These are phyloP conservation scores for Xylota segnis DNA, from an alignment of 2,888 invertebrate genomes.

Conservation along the genomic window DNA sequence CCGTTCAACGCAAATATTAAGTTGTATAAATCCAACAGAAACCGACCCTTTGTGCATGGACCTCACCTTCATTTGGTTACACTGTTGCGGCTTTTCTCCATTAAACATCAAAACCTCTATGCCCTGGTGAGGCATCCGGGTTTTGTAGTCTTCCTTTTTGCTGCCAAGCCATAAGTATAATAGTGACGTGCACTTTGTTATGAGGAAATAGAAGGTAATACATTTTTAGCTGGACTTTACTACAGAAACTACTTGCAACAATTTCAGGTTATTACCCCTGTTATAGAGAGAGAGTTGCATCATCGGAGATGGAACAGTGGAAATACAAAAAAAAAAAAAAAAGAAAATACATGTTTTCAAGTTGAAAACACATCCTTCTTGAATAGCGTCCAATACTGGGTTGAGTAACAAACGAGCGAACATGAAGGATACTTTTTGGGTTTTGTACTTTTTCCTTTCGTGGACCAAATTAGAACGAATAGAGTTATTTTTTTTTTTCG, in stretches of 20 bases:
- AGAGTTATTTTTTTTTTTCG: not conserved
- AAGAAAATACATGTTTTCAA: too few species aligned
- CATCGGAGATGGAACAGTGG: not conserved
- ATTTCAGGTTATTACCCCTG: constrained; percentile 1
- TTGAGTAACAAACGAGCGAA: not conserved
- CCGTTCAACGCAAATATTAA: not conserved
- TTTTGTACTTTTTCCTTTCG: not conserved
- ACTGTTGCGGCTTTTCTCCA: constrained; percentile 1
- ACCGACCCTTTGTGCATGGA: not conserved
- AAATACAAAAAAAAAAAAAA: too few species aligned
- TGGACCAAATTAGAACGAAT: not conserved
- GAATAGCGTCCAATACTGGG: not conserved
- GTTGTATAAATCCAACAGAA: not conserved
- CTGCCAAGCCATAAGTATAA: not conserved
- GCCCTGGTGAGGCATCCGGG: not conserved
- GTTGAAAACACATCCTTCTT: not conserved
- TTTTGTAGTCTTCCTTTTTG: not conserved
- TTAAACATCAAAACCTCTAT: not conserved
- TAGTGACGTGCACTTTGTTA: not conserved
- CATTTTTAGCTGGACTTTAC: not conserved
- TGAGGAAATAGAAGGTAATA: not conserved
- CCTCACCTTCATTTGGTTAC: not conserved
- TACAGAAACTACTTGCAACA: constrained; percentile 7
- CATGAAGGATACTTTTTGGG: not conserved
- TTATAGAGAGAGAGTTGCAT: not conserved